phyloP scores from a whole-genome alignment of 1,140 invertebrate genomes.

The Caenorhabditis latens region DNA sequence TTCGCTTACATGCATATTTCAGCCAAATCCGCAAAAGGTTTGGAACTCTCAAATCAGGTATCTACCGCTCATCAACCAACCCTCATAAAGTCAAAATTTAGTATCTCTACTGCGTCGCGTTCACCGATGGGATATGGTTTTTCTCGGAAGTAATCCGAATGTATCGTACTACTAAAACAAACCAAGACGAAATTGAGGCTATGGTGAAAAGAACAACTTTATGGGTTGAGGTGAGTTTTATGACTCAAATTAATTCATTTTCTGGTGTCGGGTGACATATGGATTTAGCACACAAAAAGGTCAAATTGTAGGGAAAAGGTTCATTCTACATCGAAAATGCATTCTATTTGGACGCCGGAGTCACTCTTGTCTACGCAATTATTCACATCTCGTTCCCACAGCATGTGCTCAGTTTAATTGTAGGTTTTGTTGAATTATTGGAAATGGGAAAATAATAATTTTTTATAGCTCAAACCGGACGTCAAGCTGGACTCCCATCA shows the following conservation, averaged over 20 bases:
- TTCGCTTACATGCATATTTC: constrained; percentile 65
- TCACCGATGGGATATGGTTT: constrained; percentile 60
- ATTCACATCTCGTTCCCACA: constrained; percentile 67
- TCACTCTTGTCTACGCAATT: constrained; percentile 59
- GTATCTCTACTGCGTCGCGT: constrained; percentile 61
- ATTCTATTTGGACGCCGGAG: constrained; percentile 62
- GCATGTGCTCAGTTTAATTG: constrained; percentile 68
- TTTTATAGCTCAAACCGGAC: constrained; percentile 67
- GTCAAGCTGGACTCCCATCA: constrained; percentile 65
- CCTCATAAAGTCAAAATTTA: background rate
- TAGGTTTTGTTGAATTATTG: constrained; percentile 25
- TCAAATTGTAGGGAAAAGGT: constrained; percentile 51
- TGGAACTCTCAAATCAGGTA: constrained; percentile 63
- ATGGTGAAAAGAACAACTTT: constrained; percentile 62
- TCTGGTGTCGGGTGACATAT: background rate
- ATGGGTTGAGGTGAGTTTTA: constrained; percentile 62
- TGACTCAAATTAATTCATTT: constrained; percentile 8
- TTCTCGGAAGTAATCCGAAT: constrained; percentile 58
- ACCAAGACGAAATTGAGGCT: constrained; percentile 57
- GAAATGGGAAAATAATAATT: background rate
- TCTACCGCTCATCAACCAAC: background rate
- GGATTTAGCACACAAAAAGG: background rate
- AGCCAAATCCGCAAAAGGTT: constrained; percentile 58
- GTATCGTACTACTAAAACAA: constrained; percentile 47
- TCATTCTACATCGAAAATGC: constrained; percentile 63